A percentile compares a stretch with the other conserved stretches of the same genome.
Conservation (phyloP, 1,140 invertebrate genomes). For the Diabrotica virgifera region DNA sequence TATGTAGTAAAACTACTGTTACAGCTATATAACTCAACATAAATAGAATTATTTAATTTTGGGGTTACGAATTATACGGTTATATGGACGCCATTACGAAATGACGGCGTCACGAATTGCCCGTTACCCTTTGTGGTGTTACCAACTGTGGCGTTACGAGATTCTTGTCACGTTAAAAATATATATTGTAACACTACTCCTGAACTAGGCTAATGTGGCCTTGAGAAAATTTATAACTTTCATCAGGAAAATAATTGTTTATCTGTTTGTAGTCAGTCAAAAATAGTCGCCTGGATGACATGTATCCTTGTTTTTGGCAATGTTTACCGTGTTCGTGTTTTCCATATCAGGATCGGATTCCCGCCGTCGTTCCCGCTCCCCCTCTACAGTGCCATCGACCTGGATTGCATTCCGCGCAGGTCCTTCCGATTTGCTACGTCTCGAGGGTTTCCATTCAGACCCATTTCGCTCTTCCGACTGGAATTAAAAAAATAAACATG, state of each 20-base stretch:
- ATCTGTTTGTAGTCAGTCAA: not conserved
- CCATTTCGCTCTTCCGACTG: conserved; percentile 56
- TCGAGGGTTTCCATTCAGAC: conserved; percentile 50
- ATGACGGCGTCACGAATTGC: too few species aligned
- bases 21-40: too few species aligned
- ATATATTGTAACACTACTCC: too few species aligned
- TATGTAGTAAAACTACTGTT: too few species aligned
- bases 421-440: conserved; percentile 71
- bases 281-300: conserved; percentile 3
- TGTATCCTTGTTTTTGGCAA: conserved; percentile 5
- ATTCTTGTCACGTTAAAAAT: too few species aligned
- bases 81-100: too few species aligned
- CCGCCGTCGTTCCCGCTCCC: conserved; percentile 36
- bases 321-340: conserved; percentile 42
- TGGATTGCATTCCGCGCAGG: conserved; percentile 53
- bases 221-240: too few species aligned
- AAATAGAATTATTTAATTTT: too few species aligned
- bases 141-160: too few species aligned
- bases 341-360: conserved; percentile 47
- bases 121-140: too few species aligned
- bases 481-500: conserved; percentile 43
- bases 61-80: too few species aligned
- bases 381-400: conserved; percentile 33
- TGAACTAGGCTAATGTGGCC: too few species aligned
- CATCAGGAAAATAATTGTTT: not conserved